These are phyloP conservation scores for Zosterops hypoxanthus DNA, from an alignment of 2,113 vertebrate genomes.

Conservation along the genomic window DNA sequence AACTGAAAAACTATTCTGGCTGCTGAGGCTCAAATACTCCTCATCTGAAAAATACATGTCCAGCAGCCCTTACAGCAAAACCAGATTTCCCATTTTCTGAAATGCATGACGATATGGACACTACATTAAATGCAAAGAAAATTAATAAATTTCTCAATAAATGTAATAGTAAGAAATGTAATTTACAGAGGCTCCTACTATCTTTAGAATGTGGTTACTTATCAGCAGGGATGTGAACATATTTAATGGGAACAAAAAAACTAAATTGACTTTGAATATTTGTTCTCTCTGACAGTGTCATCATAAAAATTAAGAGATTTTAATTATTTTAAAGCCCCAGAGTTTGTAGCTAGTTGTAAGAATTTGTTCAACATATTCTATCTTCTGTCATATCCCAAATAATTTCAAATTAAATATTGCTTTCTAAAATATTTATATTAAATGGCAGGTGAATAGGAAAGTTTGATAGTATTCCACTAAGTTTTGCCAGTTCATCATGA, in stretches of 20 bases:
- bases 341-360: not conserved
- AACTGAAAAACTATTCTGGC: not conserved
- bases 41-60: not conserved
- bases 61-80: not conserved
- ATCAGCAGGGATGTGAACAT: not conserved
- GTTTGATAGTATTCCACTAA: not conserved
- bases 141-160: not conserved
- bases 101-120: not conserved
- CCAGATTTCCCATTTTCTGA: not conserved
- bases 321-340: not conserved
- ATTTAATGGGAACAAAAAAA: not conserved
- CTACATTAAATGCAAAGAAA: not conserved
- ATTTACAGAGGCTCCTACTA: not conserved
- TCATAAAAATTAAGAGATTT: not conserved
- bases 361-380: not conserved
- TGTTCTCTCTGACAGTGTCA: not conserved
- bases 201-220: conserved; percentile 1
- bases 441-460: not conserved
- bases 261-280: not conserved
- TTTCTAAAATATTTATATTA: not conserved
- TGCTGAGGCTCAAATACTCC: not conserved
- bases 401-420: not conserved
- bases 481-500: not conserved
- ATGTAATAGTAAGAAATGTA: not conserved
- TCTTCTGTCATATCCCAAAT: not conserved